phyloP scores from a whole-genome alignment of 2,888 invertebrate genomes.

The Tipula confusa region DNA sequence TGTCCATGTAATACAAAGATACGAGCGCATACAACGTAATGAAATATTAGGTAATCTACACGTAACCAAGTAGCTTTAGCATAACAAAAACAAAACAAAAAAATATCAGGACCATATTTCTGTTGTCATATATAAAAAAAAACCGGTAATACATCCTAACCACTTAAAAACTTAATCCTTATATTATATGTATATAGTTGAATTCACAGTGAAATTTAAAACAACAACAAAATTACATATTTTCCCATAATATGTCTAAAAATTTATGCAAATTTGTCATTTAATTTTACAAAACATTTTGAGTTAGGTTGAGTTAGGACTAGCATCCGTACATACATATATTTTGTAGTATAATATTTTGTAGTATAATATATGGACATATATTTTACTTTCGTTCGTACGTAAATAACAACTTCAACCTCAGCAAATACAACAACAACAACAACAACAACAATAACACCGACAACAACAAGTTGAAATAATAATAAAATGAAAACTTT shows the following conservation, averaged over 20 bases:
- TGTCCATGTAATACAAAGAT: no score
- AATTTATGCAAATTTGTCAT: conserved; percentile 1
- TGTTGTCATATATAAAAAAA: neutral
- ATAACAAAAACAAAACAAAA: neutral
- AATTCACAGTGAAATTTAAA: neutral
- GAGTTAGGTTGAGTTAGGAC: conserved; percentile 12
- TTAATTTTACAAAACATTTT: neutral
- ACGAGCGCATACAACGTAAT: no score
- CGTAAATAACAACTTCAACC: neutral
- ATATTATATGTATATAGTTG: neutral
- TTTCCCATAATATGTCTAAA: neutral
- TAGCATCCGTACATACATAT: neutral
- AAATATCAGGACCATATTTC: neutral
- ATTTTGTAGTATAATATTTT: neutral
- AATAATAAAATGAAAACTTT: neutral
- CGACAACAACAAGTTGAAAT: neutral
- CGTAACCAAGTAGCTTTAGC: neutral
- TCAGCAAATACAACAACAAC: neutral
- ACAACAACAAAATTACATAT: neutral
- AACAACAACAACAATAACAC: no score
- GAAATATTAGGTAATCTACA: neutral
- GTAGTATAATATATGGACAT: neutral
- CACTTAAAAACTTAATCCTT: neutral
- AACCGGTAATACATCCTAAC: neutral
- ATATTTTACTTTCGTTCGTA: neutral